A percentile compares a stretch with the other conserved stretches of the same genome.
phyloP scores from a whole-genome alignment of 64 coral and sea anemone species.

The Porites australiensis region DNA sequence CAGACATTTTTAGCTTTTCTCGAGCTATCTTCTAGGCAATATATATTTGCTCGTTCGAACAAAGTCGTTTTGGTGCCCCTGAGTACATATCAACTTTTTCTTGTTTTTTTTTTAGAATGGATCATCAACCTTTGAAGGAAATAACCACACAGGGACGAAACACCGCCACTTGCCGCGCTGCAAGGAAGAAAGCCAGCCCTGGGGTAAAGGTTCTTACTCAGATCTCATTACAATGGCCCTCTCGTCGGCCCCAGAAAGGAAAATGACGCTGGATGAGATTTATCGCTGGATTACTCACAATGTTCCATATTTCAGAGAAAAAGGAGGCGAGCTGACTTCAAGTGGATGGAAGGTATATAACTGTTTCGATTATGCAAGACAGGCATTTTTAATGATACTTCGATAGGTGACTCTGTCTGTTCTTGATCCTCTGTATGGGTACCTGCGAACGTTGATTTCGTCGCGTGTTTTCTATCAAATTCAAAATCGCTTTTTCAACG shows the following conservation, averaged over 20 bases:
- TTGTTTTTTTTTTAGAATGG: not conserved
- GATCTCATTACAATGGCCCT: slow-evolving; percentile 70
- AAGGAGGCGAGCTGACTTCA: slow-evolving; percentile 41
- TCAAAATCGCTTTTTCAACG: too few species aligned
- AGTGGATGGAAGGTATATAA: slow-evolving; percentile 49
- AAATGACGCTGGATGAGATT: slow-evolving; percentile 69
- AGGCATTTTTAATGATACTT: too few species aligned
- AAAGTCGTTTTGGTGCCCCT: too few species aligned
- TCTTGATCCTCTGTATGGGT: too few species aligned
- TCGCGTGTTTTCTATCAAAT: too few species aligned
- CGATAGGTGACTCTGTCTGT: too few species aligned
- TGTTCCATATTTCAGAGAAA: slow-evolving; percentile 60
- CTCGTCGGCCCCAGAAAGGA: slow-evolving; percentile 30
- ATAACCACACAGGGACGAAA: not conserved
- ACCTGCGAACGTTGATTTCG: too few species aligned
- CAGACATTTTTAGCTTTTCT: too few species aligned
- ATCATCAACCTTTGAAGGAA: not conserved
- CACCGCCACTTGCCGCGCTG: not conserved
- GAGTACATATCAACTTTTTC: too few species aligned
- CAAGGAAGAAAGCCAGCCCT: not conserved
- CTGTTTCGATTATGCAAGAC: not conserved
- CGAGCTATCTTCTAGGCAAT: too few species aligned
- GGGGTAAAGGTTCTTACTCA: slow-evolving; percentile 58
- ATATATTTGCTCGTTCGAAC: too few species aligned
- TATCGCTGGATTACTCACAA: slow-evolving; percentile 62